phyloP scores from a whole-genome alignment of 2,888 invertebrate genomes.

The Rotaria macrura region DNA sequence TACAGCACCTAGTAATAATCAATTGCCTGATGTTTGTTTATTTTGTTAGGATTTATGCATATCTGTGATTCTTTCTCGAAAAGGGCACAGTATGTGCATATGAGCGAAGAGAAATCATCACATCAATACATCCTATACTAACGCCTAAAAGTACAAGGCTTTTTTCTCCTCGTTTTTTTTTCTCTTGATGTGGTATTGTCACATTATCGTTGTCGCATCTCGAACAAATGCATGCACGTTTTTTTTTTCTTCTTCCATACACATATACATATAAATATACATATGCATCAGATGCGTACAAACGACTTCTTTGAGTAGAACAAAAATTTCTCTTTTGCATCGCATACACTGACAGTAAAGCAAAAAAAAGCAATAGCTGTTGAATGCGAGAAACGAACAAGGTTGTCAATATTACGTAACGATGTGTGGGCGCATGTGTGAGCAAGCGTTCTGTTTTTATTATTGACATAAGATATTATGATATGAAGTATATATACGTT shows the following conservation, averaged over 20 bases:
- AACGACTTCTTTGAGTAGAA: not conserved
- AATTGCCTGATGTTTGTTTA: not conserved
- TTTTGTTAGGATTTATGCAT: not conserved
- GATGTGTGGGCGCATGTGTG: not conserved
- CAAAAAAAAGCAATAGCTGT: not conserved
- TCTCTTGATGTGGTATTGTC: not conserved
- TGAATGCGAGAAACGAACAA: not conserved
- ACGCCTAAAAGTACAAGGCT: not conserved
- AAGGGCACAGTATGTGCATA: not conserved
- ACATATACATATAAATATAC: not conserved
- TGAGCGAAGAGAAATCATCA: not conserved
- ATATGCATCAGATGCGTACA: not conserved
- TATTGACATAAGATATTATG: not conserved
- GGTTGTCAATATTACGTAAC: constrained; percentile 19
- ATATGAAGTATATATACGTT: not conserved
- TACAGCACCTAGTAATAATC: not conserved
- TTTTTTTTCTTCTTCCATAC: not conserved
- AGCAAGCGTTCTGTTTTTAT: not conserved
- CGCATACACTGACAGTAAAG: not conserved
- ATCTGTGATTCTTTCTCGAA: not conserved
- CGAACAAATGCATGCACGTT: not conserved
- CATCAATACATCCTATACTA: not conserved
- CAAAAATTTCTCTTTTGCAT: not conserved
- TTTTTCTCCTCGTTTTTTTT: not conserved
- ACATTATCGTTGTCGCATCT: not conserved